phyloP scores from a whole-genome alignment of 2,797 vertebrate genomes.

The Ptychobarbus kaznakovi region DNA sequence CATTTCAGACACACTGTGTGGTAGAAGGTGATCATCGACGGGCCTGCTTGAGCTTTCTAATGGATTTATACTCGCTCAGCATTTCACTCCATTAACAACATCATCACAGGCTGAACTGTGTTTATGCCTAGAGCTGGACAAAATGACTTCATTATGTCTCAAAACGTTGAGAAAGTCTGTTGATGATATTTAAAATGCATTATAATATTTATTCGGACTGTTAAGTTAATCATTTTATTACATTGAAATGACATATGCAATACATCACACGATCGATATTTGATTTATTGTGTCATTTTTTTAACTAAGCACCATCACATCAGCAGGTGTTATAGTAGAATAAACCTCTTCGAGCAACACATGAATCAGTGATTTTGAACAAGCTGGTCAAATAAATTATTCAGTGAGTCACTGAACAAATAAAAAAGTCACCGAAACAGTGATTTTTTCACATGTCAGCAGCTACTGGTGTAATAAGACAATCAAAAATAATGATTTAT shows the following conservation, averaged over 20 bases:
- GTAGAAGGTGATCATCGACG: slow-evolving; percentile 31
- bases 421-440: not conserved
- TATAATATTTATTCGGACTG: not conserved
- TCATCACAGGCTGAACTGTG: slow-evolving; percentile 39
- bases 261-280: not conserved
- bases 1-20: not conserved
- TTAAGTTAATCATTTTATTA: not conserved
- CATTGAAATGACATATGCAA: not conserved
- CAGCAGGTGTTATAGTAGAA: not conserved
- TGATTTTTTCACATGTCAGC: too few species aligned
- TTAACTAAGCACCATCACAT: not conserved
- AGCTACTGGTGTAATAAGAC: too few species aligned
- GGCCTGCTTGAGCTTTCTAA: slow-evolving; percentile 55
- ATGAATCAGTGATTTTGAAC: not conserved
- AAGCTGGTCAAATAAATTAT: too few species aligned
- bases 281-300: not conserved
- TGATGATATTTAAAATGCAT: slow-evolving; percentile 7
- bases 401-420: not conserved
- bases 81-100: slow-evolving; percentile 55
- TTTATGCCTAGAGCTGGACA: not conserved
- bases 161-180: not conserved
- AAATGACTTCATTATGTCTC: not conserved
- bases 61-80: slow-evolving; percentile 64
- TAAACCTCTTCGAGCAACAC: not conserved
- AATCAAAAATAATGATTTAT: not conserved